Conservation (phyloP, 1,140 invertebrate species). For the Muscidifurax raptorellus region DNA sequence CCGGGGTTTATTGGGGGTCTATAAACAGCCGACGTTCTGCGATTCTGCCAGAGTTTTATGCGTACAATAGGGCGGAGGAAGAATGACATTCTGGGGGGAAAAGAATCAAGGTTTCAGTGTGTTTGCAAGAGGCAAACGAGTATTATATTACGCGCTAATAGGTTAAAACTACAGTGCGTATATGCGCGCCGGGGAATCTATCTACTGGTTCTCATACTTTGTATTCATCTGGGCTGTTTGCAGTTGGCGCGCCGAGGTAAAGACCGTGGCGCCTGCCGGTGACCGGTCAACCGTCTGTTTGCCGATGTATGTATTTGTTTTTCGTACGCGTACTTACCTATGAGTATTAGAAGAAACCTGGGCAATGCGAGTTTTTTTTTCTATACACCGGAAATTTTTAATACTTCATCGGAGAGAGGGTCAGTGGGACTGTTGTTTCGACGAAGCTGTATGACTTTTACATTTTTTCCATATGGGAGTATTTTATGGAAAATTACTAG, state of each 20-base stretch:
- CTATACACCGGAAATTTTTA: too few species aligned
- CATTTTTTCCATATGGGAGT: too few species aligned
- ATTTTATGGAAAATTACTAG: too few species aligned
- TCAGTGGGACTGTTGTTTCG: too few species aligned
- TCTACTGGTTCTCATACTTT: neutral
- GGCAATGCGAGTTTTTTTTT: too few species aligned
- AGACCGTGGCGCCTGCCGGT: neutral
- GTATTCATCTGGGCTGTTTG: neutral
- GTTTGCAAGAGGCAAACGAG: neutral
- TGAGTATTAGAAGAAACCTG: too few species aligned
- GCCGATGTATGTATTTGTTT: neutral
- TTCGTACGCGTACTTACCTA: too few species aligned
- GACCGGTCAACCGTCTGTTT: neutral
- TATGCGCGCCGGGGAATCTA: neutral
- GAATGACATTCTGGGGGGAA: neutral
- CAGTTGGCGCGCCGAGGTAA: neutral
- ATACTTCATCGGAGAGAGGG: too few species aligned
- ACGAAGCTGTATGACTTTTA: too few species aligned
- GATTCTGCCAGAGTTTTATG: too few species aligned
- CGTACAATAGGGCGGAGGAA: neutral
- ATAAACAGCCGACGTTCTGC: too few species aligned
- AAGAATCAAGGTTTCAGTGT: neutral
- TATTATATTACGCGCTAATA: slow-evolving; percentile 30
- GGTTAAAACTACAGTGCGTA: slow-evolving; percentile 35
- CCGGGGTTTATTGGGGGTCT: too few species aligned